A percentile compares a stretch with the other conserved stretches of the same genome.
Evolutionary conservation across 2,797 vertebrate genomes (phyloP).

Genomic region (Bovichtus diacanthus): DNA sequence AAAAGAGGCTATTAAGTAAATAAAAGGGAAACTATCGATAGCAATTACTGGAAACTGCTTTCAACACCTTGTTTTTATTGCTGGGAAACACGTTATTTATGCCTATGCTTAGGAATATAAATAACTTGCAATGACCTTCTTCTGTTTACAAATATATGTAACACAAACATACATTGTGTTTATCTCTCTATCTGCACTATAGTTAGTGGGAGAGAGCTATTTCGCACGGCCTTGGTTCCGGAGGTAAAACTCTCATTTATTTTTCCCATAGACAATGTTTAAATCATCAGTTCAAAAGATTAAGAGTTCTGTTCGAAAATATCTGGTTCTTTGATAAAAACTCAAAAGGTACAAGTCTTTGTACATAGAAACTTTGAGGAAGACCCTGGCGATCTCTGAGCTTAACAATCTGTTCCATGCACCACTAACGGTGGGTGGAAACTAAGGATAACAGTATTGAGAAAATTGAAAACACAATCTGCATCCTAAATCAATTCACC

Average conservation of each 20-base stretch:
- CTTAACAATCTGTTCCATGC: background rate
- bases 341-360: background rate
- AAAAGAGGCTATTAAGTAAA: constrained; percentile 6
- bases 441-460: background rate
- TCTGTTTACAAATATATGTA: background rate
- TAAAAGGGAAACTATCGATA: constrained; percentile 4
- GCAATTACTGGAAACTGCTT: background rate
- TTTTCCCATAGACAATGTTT: background rate
- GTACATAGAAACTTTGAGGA: background rate
- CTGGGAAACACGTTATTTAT: background rate
- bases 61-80: constrained; percentile 1
- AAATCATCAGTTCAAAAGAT: background rate
- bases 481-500: background rate
- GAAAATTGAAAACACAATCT: background rate
- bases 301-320: background rate
- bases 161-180: background rate
- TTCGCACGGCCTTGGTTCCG: background rate
- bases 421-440: background rate
- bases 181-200: background rate
- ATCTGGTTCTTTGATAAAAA: background rate
- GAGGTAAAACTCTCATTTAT: background rate
- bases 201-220: background rate
- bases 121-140: background rate
- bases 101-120: background rate
- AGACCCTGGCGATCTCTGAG: background rate